Base-by-base conservation (phyloP, 2,888 invertebrate species). In the Cecidostiba fungosa region DNA sequence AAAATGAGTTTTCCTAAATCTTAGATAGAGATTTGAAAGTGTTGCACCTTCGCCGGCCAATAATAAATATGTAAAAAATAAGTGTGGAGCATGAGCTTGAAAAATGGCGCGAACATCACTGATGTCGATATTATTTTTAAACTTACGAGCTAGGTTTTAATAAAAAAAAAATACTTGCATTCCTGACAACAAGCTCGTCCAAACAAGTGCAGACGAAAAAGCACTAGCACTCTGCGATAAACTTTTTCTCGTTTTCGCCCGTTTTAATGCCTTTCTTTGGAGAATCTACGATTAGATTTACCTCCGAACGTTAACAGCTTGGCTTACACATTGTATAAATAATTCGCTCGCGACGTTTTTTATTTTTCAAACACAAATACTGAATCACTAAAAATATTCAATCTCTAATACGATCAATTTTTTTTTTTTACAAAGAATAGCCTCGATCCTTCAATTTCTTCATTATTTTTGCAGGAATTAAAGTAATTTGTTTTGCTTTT, bases 391-490 rank as follows among this genome's bases (percentile, higher is more conserved):
- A 74, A 59, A 86, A 73, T 80, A 77, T 69, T 54, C 70, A n/a
- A 80, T 69, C 70, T 66, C 32, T 76, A 84, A 84, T 77, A 85
- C 39, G 43, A 76, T 72, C 14, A 66, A 73, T 81, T 77, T 81
- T 80, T 29, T n/a, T n/a, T 73, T 43, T 66, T 84, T 62, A 73
- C 78, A 80, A 76, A 85, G 39, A 76, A 82, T 82, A 86, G 86
- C 86, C 86, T 86, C 86, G 66, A 86, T 80, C 43, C 29, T 70
- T 74, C 23, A 77, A 84, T 73, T 77, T 86, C 26, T 77, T 77
- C 91, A 97, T 97, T 78, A 97, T 97, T 83, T 97, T 97, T 97
- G 93, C 16, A 66, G 19, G 43, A 29, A 72, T 59, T n/a, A 47
- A 66, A 29, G 43, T 69, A 36, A 50, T 36, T 26, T n/a, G 47